Conservation (phyloP, 2,797 vertebrate species). For the Moxostoma hubbsi region DNA sequence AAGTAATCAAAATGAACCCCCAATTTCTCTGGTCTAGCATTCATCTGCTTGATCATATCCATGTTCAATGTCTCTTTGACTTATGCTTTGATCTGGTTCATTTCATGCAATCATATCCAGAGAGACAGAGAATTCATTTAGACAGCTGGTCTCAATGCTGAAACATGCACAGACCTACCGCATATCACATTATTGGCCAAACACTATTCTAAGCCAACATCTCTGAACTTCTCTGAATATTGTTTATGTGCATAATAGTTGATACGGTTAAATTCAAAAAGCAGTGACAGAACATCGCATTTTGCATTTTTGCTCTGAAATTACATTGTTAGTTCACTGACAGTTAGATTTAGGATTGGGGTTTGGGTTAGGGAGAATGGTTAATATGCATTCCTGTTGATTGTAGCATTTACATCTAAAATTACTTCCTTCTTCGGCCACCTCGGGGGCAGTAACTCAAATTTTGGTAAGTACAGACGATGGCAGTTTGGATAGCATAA, state of each 20-base stretch:
- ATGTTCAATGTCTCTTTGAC: constrained; percentile 22
- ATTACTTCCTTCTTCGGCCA: too few relatives aligned
- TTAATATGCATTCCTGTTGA: too few relatives aligned
- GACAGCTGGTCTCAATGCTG: constrained; percentile 16
- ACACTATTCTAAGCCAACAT: not conserved
- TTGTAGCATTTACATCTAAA: too few relatives aligned
- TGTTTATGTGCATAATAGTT: constrained; percentile 13
- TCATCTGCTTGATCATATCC: not conserved
- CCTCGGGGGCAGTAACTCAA: too few relatives aligned
- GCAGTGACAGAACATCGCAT: not conserved
- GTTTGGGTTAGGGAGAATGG: too few relatives aligned
- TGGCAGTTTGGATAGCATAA: too few relatives aligned
- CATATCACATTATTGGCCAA: constrained; percentile 21
- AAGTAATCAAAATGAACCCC: not conserved
- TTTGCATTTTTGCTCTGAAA: not conserved
- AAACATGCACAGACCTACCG: constrained; percentile 13
- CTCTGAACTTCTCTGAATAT: too few relatives aligned
- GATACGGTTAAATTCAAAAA: constrained; percentile 13
- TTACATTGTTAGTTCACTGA: too few relatives aligned
- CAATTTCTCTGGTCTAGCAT: not conserved
- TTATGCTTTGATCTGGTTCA: constrained; percentile 15
- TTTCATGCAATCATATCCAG: constrained; percentile 14
- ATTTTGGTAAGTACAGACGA: too few relatives aligned
- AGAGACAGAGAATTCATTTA: not conserved
- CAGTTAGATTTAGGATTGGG: too few relatives aligned